Evolutionary conservation across 1,140 invertebrate genomes (phyloP), one percentile per base, ranked within the genome.

Genomic region (Muscidifurax raptorellus): DNA sequence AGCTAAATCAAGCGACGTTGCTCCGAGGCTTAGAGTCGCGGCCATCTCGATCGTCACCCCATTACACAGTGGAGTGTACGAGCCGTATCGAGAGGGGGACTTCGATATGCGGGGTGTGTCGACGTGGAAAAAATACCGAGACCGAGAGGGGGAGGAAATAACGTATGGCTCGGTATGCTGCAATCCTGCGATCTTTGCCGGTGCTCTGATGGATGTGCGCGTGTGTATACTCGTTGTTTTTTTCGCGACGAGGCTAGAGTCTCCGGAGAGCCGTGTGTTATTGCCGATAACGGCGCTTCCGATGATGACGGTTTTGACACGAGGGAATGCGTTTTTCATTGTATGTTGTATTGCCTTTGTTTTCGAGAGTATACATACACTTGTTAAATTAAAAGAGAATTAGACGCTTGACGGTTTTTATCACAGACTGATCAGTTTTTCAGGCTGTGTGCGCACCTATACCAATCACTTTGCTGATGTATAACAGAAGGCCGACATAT

Each of bases 41-140:
- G 77, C 86, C 82, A 87, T 80, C 84, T 85, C 85, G 84, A 88
- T 89, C 85, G 87, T 87, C 86, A 88, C 86, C 85, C 89, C 87
- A 88, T 89, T 87, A 89, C 84, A 71, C 82, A 59, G 66, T 69
- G 66, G 47, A 12, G 81, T 75, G 84, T 75, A 82, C 82, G 52
- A 59, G 52, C 22, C 22, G 76, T 84, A 77, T 32, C 30, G 59
- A 80, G 85, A 86, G 84, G 82, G 78, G 83, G n/a, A 52, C n/a
- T 80, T 72, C 77, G 72, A 66, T 80, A 27, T 78, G 66, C 72
- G 75, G 79, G 71, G 32, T 67, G 59, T 77, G 74, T 52, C 80
- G 64, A 40, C 36, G 64, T 67, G 77, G 67, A 80, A 76, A 80
- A 67, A 66, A 30, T 25, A 80, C 30, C 0, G 25, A 79, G 66